Evolutionary conservation across 2,888 invertebrate genomes (phyloP), one percentile per base, ranked within the genome.

Genomic region (Zhengitettix transpicula): DNA sequence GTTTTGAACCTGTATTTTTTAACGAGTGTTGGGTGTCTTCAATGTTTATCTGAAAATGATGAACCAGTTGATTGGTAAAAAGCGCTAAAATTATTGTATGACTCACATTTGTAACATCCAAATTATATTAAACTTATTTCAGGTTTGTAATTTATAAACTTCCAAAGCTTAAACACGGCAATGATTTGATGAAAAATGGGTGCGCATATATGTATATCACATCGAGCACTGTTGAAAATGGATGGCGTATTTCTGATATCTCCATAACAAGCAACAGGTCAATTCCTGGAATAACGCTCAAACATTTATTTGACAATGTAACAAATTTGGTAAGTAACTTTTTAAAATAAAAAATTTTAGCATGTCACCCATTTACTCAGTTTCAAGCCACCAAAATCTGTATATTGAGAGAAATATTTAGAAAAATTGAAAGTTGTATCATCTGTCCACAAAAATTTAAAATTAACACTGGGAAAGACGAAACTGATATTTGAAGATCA

Each of bases 131-230:
- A 28, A 28, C 2, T 28, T 28, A 28, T 28, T 28, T 28, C 28
- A 93, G 92, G 93, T 93, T 82, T 73, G 84, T 89, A 66, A 74
- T 85, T 40, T 92, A 92, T 72, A 93, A 93, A 74, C 69, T 90
- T 63, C 90, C 89, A 1, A 78, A 79, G 66, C 77, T 82, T 67
- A 77, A 77, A 58, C 72, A 77, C 62, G 78, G 77, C 63, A 78
- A 80, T 67, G 73, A 76, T 0, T 67, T 79, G 16, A 75, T 81
- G 60, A 75, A 75, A 58, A 73, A 74, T 63, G 90, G 91, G 0
- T 72, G 81, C 12, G 83, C 82, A 1, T 89, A 89, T 68, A 74
- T 84, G 68, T 85, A 81, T 67, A 77, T 89, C 40, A 64, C 68
- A 9, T 67, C 70, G 0, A 58, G 60, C 12, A 77, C 76, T 52